Evolutionary conservation across 2,113 vertebrate species (phyloP).

Genomic region (Lophius piscatorius): DNA sequence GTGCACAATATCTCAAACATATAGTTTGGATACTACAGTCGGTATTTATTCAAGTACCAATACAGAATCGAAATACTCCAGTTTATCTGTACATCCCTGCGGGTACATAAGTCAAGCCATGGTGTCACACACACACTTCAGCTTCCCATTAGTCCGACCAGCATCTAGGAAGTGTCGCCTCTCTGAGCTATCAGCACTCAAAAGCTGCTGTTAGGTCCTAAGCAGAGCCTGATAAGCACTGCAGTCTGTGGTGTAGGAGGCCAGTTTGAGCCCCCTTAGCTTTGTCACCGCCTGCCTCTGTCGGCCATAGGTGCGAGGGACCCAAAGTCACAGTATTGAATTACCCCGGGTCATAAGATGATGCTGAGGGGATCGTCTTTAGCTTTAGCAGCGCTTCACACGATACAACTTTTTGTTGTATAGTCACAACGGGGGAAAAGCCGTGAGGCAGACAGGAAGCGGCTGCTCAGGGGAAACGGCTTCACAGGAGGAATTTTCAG

Average conservation of each 20-base stretch:
- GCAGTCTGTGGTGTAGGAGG: constrained; percentile 37
- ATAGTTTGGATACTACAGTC: too few species aligned
- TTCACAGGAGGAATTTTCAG: too few species aligned
- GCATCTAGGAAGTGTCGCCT: constrained; percentile 28
- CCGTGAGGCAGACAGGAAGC: constrained; percentile 5
- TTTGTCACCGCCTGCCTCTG: constrained; percentile 37
- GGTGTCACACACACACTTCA: constrained; percentile 5
- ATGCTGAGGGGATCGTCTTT: constrained; percentile 34
- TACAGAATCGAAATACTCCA: too few species aligned
- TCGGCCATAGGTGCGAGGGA: neutral
- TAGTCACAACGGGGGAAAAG: constrained; percentile 1
- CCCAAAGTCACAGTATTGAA: constrained; percentile 16
- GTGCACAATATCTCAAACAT: too few species aligned
- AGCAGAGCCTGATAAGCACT: constrained; percentile 58
- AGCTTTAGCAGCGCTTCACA: too few species aligned
- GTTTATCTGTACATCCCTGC: too few species aligned
- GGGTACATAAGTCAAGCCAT: too few species aligned
- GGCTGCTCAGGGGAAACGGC: constrained; percentile 5
- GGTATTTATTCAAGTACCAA: too few species aligned
- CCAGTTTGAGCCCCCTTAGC: constrained; percentile 30
- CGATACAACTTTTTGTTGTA: constrained; percentile 15
- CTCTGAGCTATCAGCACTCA: constrained; percentile 43
- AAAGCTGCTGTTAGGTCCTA: constrained; percentile 50
- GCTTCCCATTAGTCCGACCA: constrained; percentile 18
- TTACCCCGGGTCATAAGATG: constrained; percentile 21